Conservation (phyloP, 1,140 invertebrate genomes). For the Gonioctena quinquepunctata region DNA sequence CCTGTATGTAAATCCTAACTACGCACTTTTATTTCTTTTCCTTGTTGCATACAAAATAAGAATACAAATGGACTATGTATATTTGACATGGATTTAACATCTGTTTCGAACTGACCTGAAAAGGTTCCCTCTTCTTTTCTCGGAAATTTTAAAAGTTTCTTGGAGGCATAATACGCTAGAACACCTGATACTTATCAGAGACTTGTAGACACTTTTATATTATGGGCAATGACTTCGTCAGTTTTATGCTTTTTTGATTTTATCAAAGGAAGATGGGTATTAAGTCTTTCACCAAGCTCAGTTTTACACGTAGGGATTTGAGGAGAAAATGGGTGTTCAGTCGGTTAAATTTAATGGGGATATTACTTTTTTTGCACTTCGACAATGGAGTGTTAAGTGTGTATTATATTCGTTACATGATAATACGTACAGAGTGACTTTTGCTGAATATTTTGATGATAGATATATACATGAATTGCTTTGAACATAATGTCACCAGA, state of each 20-base stretch:
- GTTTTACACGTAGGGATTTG: background rate
- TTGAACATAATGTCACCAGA: too few relatives aligned
- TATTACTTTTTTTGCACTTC: background rate
- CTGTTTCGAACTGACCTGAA: background rate
- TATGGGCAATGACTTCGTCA: conserved; percentile 1
- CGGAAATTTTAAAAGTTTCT: conserved; percentile 4
- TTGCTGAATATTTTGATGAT: background rate
- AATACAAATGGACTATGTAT: background rate
- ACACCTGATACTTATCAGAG: background rate
- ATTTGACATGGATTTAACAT: conserved; percentile 5
- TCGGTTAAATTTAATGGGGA: background rate
- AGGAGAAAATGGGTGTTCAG: background rate
- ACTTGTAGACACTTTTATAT: conserved; percentile 1
- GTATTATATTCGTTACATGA: background rate
- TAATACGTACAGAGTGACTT: background rate
- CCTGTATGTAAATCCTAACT: background rate
- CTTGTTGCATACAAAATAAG: background rate
- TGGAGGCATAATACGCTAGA: background rate
- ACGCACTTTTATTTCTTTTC: background rate
- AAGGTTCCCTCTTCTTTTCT: conserved; percentile 5
- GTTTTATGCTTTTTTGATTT: conserved; percentile 2
- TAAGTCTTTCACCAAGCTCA: background rate
- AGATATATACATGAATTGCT: background rate
- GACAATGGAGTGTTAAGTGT: too few relatives aligned
- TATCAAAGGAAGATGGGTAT: background rate